Base-by-base conservation (phyloP, 2,888 invertebrate genomes). In the Philhelius pedissequus region DNA sequence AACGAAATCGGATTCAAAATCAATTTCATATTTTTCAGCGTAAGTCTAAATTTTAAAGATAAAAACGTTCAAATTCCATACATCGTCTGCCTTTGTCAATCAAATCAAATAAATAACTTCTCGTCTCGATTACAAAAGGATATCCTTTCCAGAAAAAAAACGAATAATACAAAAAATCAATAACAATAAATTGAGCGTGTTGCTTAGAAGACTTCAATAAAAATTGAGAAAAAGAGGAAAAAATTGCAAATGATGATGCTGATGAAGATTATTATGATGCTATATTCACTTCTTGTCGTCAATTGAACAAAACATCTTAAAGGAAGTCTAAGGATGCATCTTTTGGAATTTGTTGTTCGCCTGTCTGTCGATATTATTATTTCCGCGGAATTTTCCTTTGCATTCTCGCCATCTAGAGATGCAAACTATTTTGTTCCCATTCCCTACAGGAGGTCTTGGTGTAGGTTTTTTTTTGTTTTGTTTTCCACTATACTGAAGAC, bases 51-150 rank as follows among this genome's bases (percentile, higher is more conserved):
- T 48, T 64, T 64, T 48, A 64, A 64, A 64, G 64, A n/a, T 15
- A 62, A 62, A 27, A 48, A 48, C 20, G 32, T 5, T 48, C 30
- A 22, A 62, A 75, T 62, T 69, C 69, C 69, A n/a, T n/a, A n/a
- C n/a, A 38, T 62, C 38, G 40, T 15, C 52, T 32, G 27, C 54
- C 54, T 58, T 54, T 54, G 77, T 77, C 77, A 82, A 73, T 74
- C 83, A 83, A 78, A 83, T 83, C 69, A 70, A 60, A 70, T 69
- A 78, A 78, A 73, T 74, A 69, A 69, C 74, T 73, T 74, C 40
- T 54, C 69, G 73, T 74, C 40, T 54, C 73, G 73, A 69, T 69
- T 68, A 54, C 82, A 73, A 32, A 56, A 60, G 15, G 32, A 62
- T 62, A 62, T 60, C 38, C 25, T 40, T 60, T 25, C 13, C 11